Evolutionary conservation across 2,888 invertebrate genomes (phyloP).

Genomic region (Latheticus oryzae): DNA sequence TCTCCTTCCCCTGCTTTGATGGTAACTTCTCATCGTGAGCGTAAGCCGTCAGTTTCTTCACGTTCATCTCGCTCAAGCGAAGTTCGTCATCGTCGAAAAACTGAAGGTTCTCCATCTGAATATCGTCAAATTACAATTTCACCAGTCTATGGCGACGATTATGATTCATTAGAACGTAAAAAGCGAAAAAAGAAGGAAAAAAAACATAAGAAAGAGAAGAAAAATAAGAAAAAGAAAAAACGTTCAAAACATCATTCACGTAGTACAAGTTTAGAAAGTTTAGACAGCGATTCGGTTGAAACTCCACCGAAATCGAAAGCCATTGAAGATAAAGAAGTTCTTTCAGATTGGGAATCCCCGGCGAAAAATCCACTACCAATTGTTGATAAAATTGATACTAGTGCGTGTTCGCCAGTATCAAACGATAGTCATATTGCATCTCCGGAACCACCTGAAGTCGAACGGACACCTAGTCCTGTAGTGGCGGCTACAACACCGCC

Average conservation of each 20-base stretch:
- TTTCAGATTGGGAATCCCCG: conserved; percentile 61
- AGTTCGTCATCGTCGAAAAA: conserved; percentile 60
- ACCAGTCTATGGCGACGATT: conserved; percentile 64
- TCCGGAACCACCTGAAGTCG: conserved; percentile 58
- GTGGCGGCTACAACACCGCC: conserved; percentile 68
- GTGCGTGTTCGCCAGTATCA: conserved; percentile 64
- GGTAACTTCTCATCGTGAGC: conserved; percentile 58
- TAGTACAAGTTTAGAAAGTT: conserved; percentile 74
- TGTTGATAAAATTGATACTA: conserved; percentile 57
- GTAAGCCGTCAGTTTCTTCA: conserved; percentile 64
- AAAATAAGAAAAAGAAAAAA: conserved; percentile 79
- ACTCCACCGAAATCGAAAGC: conserved; percentile 46
- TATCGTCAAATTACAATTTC: conserved; percentile 52
- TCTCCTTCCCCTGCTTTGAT: conserved; percentile 66
- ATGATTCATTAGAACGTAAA: conserved; percentile 66
- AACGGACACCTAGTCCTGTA: conserved; percentile 43
- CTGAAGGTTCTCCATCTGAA: conserved; percentile 56
- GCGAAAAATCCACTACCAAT: conserved; percentile 44
- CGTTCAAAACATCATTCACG: conserved; percentile 76
- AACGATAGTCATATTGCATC: conserved; percentile 64
- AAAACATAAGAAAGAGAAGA: conserved; percentile 75
- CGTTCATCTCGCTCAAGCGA: conserved; percentile 64
- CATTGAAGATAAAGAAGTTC: conserved; percentile 53
- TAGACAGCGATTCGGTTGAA: conserved; percentile 66
- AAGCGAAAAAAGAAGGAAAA: conserved; percentile 78